phyloP scores from a whole-genome alignment of 2,888 invertebrate species.

The Melanostoma mellinum region DNA sequence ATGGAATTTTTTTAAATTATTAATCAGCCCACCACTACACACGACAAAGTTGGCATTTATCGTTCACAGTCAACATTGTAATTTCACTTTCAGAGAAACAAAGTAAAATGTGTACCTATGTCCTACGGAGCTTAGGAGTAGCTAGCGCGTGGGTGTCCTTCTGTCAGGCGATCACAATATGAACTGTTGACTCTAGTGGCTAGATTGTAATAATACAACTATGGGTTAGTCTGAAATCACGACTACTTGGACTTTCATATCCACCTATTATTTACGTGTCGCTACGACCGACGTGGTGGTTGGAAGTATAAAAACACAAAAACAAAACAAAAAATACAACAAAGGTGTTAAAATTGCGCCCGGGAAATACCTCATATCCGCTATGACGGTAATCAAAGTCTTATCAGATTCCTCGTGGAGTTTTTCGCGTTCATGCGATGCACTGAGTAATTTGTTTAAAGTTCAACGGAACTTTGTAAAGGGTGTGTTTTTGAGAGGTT shows the following conservation, averaged over 20 bases:
- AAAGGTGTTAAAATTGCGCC: slow-evolving; percentile 56
- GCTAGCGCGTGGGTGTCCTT: slow-evolving; percentile 51
- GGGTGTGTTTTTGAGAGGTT: slow-evolving; percentile 22
- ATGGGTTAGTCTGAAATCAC: slow-evolving; percentile 28
- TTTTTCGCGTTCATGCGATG: slow-evolving; percentile 55
- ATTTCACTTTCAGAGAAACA: slow-evolving; percentile 28
- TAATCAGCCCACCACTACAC: slow-evolving; percentile 39
- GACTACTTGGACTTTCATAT: slow-evolving; percentile 6
- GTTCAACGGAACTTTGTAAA: slow-evolving; percentile 4
- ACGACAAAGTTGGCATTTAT: slow-evolving; percentile 10
- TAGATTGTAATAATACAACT: slow-evolving; percentile 19
- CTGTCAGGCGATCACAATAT: slow-evolving; percentile 50
- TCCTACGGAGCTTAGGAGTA: not conserved
- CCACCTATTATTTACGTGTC: slow-evolving; percentile 13
- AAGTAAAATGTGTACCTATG: slow-evolving; percentile 5
- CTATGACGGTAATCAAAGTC: slow-evolving; percentile 61
- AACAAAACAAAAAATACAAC: slow-evolving; percentile 2
- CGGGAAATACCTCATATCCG: slow-evolving; percentile 71
- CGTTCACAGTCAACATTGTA: slow-evolving; percentile 27
- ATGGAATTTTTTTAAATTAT: slow-evolving; percentile 59
- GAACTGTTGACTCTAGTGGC: slow-evolving; percentile 42
- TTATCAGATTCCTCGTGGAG: slow-evolving; percentile 61
- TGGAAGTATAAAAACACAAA: not conserved
- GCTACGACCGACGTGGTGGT: slow-evolving; percentile 14
- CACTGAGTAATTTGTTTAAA: slow-evolving; percentile 24